Evolutionary conservation across 2,113 vertebrate genomes (phyloP).

Genomic region (Limnothrissa miodon): DNA sequence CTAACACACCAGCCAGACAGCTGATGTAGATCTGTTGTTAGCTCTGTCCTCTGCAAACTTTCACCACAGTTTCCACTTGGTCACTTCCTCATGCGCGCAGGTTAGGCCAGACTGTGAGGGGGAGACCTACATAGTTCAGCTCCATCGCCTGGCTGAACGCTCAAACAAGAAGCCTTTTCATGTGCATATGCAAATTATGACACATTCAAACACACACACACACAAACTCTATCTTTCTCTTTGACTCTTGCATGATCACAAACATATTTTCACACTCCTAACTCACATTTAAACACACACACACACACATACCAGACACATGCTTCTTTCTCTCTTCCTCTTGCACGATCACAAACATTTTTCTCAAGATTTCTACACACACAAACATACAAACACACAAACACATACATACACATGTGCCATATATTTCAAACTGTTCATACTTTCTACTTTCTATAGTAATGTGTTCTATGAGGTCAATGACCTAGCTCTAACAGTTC

Average conservation of each 20-base stretch:
- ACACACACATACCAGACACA: too few relatives aligned
- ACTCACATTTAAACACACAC: neutral
- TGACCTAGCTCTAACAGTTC: neutral
- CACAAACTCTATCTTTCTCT: too few relatives aligned
- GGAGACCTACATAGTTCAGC: neutral
- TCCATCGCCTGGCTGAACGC: neutral
- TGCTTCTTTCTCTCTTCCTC: neutral
- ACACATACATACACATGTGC: neutral
- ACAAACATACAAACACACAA: too few relatives aligned
- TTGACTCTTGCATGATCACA: neutral
- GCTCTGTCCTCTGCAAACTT: neutral
- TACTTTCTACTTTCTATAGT: too few relatives aligned
- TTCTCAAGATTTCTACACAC: too few relatives aligned
- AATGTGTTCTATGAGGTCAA: too few relatives aligned
- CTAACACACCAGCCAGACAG: neutral
- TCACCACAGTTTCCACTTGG: conserved; percentile 40
- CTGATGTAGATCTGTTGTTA: conserved; percentile 30
- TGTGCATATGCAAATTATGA: neutral
- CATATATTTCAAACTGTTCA: too few relatives aligned
- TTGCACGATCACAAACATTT: too few relatives aligned
- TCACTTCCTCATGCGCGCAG: conserved; percentile 23
- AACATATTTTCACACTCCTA: neutral
- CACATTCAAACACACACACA: too few relatives aligned
- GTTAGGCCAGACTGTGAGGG: neutral
- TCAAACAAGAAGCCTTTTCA: neutral